Evolutionary conservation across 2,888 invertebrate genomes (phyloP).

Genomic region (Neria commutata): DNA sequence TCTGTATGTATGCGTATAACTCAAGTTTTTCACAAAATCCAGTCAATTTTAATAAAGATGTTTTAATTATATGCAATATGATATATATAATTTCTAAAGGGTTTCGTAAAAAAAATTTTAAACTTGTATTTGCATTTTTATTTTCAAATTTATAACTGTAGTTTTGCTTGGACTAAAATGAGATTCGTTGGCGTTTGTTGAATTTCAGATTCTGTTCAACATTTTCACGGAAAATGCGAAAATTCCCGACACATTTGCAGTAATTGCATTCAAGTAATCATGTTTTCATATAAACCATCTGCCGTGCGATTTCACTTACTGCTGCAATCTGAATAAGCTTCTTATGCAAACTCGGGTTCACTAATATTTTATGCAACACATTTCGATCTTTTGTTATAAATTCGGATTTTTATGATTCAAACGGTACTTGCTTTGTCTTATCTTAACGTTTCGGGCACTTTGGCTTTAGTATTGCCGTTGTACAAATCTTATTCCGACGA

Average conservation of each 20-base stretch:
- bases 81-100: too few relatives aligned
- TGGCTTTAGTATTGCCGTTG: constrained; percentile 28
- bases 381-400: too few relatives aligned
- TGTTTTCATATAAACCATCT: constrained; percentile 35
- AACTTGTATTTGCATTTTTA: too few relatives aligned
- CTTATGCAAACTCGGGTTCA: constrained; percentile 31
- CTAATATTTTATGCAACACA: too few relatives aligned
- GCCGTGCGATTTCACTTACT: constrained; percentile 31
- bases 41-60: too few relatives aligned
- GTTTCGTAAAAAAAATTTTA: too few relatives aligned
- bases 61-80: too few relatives aligned
- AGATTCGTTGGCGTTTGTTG: constrained; percentile 7
- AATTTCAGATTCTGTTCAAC: constrained; percentile 10
- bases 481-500: constrained; percentile 39
- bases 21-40: too few relatives aligned
- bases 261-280: too few relatives aligned
- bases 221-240: constrained; percentile 34
- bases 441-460: background rate
- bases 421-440: too few relatives aligned
- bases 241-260: constrained; percentile 12
- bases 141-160: constrained; percentile 17
- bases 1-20: constrained; percentile 1
- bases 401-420: too few relatives aligned
- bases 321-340: constrained; percentile 37
- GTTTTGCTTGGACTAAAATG: constrained; percentile 14